A percentile compares a stretch with the other conserved stretches of the same genome.
phyloP scores from a whole-genome alignment of 2,888 invertebrate species.

The Eupeodes latifasciatus region DNA sequence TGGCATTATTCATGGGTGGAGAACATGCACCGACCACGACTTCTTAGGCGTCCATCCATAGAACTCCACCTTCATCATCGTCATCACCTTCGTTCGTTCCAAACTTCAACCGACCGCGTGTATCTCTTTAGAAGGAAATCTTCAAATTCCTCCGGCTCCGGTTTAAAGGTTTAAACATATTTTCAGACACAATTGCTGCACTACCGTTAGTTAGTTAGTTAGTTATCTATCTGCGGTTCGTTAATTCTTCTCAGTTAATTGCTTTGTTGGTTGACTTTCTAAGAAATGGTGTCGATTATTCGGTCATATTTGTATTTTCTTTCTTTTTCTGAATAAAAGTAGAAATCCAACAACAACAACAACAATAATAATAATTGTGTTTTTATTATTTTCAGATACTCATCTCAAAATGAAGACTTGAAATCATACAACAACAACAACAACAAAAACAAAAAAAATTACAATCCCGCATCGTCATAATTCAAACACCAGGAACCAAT shows the following conservation, averaged over 20 bases:
- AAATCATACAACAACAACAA: not conserved
- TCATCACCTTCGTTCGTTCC: not conserved
- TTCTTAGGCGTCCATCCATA: not conserved
- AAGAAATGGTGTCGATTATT: not conserved
- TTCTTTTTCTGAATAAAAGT: not conserved
- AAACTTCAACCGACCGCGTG: not conserved
- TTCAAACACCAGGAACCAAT: constrained; percentile 70
- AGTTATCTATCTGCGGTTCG: constrained; percentile 63
- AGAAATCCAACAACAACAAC: not conserved
- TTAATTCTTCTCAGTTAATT: constrained; percentile 67
- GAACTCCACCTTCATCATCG: not conserved
- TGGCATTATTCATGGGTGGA: constrained; percentile 54
- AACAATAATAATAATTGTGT: not conserved
- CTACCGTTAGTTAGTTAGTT: constrained; percentile 14
- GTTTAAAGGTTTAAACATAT: not conserved
- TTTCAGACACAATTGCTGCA: constrained; percentile 28
- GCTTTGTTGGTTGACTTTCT: constrained; percentile 51
- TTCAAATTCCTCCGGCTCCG: constrained; percentile 31
- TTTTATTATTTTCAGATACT: constrained; percentile 63
- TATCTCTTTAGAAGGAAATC: constrained; percentile 5
- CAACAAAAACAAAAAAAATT: no score
- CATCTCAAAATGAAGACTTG: constrained; percentile 70
- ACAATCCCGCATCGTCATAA: constrained; percentile 43
- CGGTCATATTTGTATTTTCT: not conserved
- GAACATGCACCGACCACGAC: not conserved